Evolutionary conservation across 2,113 vertebrate genomes (phyloP), one percentile per base, ranked within the genome.

Genomic region (Oenanthe melanoleuca): DNA sequence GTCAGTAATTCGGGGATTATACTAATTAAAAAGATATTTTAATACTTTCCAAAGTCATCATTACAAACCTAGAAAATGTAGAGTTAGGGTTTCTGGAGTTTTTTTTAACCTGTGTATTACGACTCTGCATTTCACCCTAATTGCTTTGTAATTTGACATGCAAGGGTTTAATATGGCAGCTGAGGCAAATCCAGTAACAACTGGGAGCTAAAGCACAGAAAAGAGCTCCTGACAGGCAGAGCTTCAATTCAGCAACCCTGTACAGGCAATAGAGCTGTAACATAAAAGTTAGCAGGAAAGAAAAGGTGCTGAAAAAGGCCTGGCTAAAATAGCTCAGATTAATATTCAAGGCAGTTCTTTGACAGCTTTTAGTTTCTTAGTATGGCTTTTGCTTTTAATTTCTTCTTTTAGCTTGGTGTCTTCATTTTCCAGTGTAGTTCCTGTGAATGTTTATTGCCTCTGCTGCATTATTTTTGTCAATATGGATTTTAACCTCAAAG

Each of bases 321-420:
- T 80, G 79, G 85, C 90, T 96, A 85, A 89, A 95, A 88, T 83
- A 93, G 72, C 71, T 96, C 92, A 64, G 85, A 93, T 95, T 95
- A 96, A 86, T 86, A 88, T 93, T 95, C 88, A 83, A 92, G 75
- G 45, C 78, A 89, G 63, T 66, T 72, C 71, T 92, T 87, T 86
- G 88, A 88, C 80, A 94, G 56, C 44, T 81, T 86, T 90, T 74
- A 45, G 80, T 86, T 90, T 88, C 65, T 74, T 94, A 65, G 61
- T 33, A 67, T 38, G 86, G 57, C 28, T 96, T 83, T 56, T 88
- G 44, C 44, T 90, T 89, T 95, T 86, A 93, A 90, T 95, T 92
- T 93, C 72, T 96, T 64, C 53, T 67, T 94, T 92, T 69, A 74
- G 65, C 42, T 81, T 14, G 21, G 40, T 81, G 53, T 72, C 64